Base-by-base conservation (phyloP, 2,113 vertebrate genomes). In the Rafetus swinhoei region DNA sequence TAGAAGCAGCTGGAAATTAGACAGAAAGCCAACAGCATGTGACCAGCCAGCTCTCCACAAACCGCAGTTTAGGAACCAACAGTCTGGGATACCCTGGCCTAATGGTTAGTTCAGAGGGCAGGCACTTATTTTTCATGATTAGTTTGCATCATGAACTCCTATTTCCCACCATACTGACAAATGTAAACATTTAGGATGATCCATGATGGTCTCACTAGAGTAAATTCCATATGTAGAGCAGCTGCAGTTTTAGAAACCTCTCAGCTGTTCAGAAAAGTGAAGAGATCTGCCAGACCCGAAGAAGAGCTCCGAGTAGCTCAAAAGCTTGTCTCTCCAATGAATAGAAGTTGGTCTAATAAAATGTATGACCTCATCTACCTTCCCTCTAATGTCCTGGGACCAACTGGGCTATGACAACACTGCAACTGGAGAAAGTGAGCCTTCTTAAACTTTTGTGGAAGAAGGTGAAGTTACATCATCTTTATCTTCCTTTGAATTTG, bases 1-100 rank as follows among this genome's bases (percentile, higher is more conserved):
- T 96, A 96, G 95, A 95, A 96, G 94, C 97, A 96, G 97, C 97
- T 97, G 97, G 95, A 96, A 95, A 92, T 96, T 96, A 97, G 94
- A 95, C 81, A 94, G 96, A 94, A 92, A 96, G 95, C 97, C 95
- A 96, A 87, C 88, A 96, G 90, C 95, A 85, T 95, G 94, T 92
- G 96, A 94, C 90, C 96, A 89, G 87, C 94, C 92, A 95, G 93
- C 92, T 93, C 94, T 95, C 91, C 81, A 86, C 95, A 95, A 97
- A 96, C 94, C 92, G 89, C 95, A 91, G 86, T 93, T 95, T 85
- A 81, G 93, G 93, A 93, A 92, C 95, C 94, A 95, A 88, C 94
- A 69, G 76, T n/a, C 76, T 84, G 22, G 9, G 27, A 74, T 21
- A 19, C n/a, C 53, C 57, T 79, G 13, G 12, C 77, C 88, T 54